A percentile compares a stretch with the other conserved stretches of the same genome.
phyloP scores from a whole-genome alignment of 2,888 invertebrate species.

The Aporophyla nigra region DNA sequence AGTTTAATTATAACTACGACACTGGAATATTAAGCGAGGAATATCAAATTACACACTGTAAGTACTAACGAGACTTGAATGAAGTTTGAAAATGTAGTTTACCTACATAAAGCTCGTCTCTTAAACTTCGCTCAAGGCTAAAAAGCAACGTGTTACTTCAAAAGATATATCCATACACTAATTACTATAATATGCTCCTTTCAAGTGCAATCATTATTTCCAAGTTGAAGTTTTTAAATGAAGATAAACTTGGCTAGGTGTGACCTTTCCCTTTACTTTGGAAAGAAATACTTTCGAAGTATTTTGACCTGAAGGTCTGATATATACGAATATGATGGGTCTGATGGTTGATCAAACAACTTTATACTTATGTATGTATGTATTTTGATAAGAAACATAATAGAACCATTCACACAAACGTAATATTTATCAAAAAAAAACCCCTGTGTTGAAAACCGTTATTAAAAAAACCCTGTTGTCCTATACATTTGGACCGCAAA shows the following conservation, averaged over 20 bases:
- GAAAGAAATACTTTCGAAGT: too few relatives aligned
- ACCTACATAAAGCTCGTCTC: background rate
- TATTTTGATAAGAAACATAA: background rate
- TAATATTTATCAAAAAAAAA: background rate
- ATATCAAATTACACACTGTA: conserved; percentile 31
- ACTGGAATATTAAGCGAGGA: conserved; percentile 22
- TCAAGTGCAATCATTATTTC: background rate
- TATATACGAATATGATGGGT: too few relatives aligned
- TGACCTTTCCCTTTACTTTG: too few relatives aligned
- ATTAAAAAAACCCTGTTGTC: too few relatives aligned
- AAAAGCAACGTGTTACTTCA: background rate
- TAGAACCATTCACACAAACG: background rate
- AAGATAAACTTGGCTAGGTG: too few relatives aligned
- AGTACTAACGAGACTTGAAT: conserved; percentile 15
- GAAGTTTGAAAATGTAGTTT: conserved; percentile 10
- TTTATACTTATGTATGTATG: too few relatives aligned
- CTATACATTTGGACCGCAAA: too few relatives aligned
- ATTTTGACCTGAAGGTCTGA: background rate
- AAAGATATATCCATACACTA: background rate
- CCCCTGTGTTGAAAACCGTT: too few relatives aligned
- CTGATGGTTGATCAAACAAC: too few relatives aligned
- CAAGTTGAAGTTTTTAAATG: background rate
- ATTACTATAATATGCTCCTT: background rate
- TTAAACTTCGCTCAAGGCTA: background rate
- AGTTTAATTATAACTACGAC: conserved; percentile 1